Evolutionary conservation across 2,797 vertebrate species (phyloP).

Genomic region (Falco naumanni): DNA sequence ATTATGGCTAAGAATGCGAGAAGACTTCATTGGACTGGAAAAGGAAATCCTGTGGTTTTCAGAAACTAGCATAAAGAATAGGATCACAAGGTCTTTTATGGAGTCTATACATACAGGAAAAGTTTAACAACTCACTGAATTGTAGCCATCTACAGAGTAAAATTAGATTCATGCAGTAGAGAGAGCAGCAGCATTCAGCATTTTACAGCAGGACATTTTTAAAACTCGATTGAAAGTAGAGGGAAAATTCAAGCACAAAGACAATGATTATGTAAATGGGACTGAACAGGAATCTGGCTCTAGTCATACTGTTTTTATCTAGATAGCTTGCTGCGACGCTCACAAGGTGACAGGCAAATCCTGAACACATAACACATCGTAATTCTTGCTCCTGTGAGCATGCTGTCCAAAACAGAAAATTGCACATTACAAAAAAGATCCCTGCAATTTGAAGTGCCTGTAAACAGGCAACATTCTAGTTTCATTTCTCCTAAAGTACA

Average conservation of each 20-base stretch:
- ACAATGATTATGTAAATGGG: neutral
- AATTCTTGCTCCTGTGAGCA: constrained; percentile 3
- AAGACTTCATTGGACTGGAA: neutral
- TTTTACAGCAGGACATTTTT: neutral
- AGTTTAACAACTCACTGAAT: neutral
- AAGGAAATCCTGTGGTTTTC: neutral
- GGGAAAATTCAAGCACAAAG: neutral
- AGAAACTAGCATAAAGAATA: neutral
- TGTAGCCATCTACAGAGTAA: neutral
- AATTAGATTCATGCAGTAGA: neutral
- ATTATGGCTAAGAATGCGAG: neutral
- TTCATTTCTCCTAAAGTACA: constrained; percentile 12
- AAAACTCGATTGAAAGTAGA: neutral
- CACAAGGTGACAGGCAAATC: constrained; percentile 14
- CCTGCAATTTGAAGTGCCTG: neutral
- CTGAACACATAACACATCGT: neutral
- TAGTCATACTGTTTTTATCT: neutral
- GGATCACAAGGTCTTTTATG: neutral
- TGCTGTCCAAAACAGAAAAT: constrained; percentile 27
- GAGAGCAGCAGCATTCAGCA: neutral
- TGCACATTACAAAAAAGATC: neutral
- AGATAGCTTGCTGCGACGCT: neutral
- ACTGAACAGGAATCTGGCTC: neutral
- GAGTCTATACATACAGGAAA: neutral
- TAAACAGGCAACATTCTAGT: constrained; percentile 11